Conservation (phyloP, 2,113 vertebrate species). For the Sterna hirundo region DNA sequence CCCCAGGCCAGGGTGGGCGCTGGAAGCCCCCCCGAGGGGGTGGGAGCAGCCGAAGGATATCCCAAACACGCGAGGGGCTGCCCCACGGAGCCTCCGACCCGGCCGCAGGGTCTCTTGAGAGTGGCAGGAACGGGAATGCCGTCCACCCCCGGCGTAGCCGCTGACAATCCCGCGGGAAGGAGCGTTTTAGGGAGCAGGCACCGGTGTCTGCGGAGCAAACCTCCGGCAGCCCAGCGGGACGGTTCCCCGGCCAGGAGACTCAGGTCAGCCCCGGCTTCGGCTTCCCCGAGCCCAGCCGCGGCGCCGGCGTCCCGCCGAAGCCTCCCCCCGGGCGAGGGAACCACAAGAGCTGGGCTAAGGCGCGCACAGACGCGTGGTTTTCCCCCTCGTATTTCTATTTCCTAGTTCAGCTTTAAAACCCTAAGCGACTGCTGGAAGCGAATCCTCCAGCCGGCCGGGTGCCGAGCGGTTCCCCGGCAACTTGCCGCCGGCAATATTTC, state of each 20-base stretch:
- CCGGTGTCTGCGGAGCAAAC: not conserved
- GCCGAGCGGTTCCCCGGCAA: not conserved
- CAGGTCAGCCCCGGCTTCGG: rapidly evolving
- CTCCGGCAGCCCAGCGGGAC: rapidly evolving
- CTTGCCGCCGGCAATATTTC: not conserved
- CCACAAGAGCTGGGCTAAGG: too few relatives aligned
- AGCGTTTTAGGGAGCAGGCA: rapidly evolving
- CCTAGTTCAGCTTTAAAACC: not conserved
- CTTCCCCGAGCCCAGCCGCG: not conserved
- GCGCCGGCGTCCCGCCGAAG: rapidly evolving
- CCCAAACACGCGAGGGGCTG: rapidly evolving
- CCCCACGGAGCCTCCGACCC: rapidly evolving
- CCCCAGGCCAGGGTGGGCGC: not conserved
- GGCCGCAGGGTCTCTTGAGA: rapidly evolving
- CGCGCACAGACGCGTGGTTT: not conserved
- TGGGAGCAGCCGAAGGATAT: not conserved
- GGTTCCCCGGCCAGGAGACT: too few relatives aligned
- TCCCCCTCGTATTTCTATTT: not conserved
- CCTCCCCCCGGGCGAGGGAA: not conserved
- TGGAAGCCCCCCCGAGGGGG: not conserved
- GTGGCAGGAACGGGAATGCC: not conserved
- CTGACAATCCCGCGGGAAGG: not conserved
- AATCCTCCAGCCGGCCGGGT: rapidly evolving
- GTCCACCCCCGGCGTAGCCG: rapidly evolving
- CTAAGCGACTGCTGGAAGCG: not conserved